Evolutionary conservation across 2,113 vertebrate species (phyloP).

Genomic region (Tragelaphus scriptus): DNA sequence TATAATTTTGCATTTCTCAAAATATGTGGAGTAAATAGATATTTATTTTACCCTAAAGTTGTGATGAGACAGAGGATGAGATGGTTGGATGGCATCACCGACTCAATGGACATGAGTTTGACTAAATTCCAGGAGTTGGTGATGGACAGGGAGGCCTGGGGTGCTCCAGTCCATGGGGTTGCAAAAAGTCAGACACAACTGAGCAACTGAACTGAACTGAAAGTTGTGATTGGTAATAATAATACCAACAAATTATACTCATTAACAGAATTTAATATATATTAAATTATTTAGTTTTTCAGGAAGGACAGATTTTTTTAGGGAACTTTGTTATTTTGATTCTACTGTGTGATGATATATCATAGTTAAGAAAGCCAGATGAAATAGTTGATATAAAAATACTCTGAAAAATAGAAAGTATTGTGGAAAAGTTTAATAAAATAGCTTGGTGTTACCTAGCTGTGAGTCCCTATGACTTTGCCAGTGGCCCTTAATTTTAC

Average conservation of each 20-base stretch:
- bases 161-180: neutral
- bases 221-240: neutral
- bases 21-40: neutral
- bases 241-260: neutral
- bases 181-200: neutral
- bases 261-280: neutral
- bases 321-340: neutral
- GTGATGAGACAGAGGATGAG: neutral
- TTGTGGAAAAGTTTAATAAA: neutral
- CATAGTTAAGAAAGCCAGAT: neutral
- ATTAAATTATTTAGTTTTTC: neutral
- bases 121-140: neutral
- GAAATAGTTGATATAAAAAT: neutral
- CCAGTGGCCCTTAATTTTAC: neutral
- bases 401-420: neutral
- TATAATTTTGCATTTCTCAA: neutral
- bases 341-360: neutral
- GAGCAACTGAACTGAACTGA: neutral
- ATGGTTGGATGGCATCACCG: neutral
- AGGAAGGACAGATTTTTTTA: neutral
- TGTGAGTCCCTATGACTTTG: neutral
- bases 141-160: neutral
- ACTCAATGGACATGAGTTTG: neutral
- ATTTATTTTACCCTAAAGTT: neutral
- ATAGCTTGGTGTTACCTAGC: neutral